phyloP scores from a whole-genome alignment of 1,140 invertebrate species.

The Drosophila pallidifrons region DNA sequence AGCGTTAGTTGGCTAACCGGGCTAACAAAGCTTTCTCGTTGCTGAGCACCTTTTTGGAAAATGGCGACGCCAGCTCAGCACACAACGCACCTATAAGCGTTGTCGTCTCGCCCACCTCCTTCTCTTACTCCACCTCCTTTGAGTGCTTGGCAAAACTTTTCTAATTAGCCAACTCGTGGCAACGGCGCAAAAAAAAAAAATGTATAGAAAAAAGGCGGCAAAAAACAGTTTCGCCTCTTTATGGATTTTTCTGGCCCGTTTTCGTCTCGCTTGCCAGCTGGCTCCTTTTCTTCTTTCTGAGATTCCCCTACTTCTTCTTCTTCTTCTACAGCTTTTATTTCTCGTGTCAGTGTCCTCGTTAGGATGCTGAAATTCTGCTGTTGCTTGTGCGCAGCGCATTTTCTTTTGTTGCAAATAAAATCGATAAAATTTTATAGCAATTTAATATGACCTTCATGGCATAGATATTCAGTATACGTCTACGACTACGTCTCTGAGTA shows the following conservation, averaged over 20 bases:
- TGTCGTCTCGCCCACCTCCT: background rate
- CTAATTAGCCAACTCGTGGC: conserved; percentile 68
- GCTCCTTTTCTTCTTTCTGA: conserved; percentile 15
- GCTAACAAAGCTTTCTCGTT: conserved; percentile 49
- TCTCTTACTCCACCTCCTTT: too few species aligned
- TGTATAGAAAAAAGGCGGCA: conserved; percentile 11
- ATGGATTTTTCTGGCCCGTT: conserved; percentile 74
- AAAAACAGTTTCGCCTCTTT: conserved; percentile 74
- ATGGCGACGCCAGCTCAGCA: conserved; percentile 62
- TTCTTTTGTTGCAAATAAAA: conserved; percentile 84
- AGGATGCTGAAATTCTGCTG: conserved; percentile 60
- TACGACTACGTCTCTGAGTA: conserved; percentile 4
- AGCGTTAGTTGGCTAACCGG: conserved; percentile 59
- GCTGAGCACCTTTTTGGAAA: conserved; percentile 59
- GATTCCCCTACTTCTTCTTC: conserved; percentile 1
- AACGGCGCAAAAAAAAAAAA: conserved; percentile 1
- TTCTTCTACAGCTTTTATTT: conserved; percentile 16
- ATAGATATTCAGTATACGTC: conserved; percentile 64
- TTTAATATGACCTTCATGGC: conserved; percentile 85
- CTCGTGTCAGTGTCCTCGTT: conserved; percentile 84
- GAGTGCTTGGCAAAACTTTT: conserved; percentile 54
- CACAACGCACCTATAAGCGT: conserved; percentile 69
- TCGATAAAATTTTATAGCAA: conserved; percentile 85
- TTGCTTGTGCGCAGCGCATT: conserved; percentile 81
- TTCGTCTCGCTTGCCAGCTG: conserved; percentile 39